phyloP scores from a whole-genome alignment of 2,113 vertebrate genomes.

The Tyto alba region DNA sequence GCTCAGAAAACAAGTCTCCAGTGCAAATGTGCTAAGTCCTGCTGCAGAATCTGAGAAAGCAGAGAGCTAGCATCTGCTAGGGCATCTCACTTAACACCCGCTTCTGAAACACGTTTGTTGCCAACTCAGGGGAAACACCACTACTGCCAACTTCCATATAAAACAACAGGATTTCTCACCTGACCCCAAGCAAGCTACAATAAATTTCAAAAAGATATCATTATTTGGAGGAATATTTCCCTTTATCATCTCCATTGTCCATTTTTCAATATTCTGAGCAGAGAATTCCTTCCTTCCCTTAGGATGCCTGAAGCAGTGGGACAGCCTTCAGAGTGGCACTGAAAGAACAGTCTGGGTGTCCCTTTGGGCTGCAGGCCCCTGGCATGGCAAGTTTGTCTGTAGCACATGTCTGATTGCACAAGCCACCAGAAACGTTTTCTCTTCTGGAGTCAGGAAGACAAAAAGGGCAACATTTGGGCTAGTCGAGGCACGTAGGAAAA shows the following conservation, averaged over 20 bases:
- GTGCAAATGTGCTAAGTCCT: conserved; percentile 5
- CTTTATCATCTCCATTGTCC: background rate
- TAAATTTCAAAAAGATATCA: background rate
- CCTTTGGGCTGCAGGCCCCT: background rate
- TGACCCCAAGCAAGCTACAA: background rate
- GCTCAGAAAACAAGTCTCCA: background rate
- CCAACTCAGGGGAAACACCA: background rate
- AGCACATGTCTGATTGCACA: background rate
- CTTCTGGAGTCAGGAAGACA: background rate
- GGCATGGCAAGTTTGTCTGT: background rate
- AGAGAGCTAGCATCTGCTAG: conserved; percentile 12
- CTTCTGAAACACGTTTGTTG: background rate
- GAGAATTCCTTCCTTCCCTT: background rate
- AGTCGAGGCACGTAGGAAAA: background rate
- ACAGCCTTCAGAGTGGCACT: background rate
- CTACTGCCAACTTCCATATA: background rate
- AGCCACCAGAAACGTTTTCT: background rate
- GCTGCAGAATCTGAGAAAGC: background rate
- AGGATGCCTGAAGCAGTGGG: background rate
- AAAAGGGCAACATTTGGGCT: background rate
- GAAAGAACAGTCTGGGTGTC: background rate
- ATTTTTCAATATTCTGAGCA: background rate
- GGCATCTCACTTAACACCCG: conserved; percentile 24
- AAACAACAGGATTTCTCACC: background rate
- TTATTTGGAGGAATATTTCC: background rate